A percentile compares a stretch with the other conserved stretches of the same genome.
Conservation (phyloP, 2,797 vertebrate species). For the Dendrocincla fuliginosa region DNA sequence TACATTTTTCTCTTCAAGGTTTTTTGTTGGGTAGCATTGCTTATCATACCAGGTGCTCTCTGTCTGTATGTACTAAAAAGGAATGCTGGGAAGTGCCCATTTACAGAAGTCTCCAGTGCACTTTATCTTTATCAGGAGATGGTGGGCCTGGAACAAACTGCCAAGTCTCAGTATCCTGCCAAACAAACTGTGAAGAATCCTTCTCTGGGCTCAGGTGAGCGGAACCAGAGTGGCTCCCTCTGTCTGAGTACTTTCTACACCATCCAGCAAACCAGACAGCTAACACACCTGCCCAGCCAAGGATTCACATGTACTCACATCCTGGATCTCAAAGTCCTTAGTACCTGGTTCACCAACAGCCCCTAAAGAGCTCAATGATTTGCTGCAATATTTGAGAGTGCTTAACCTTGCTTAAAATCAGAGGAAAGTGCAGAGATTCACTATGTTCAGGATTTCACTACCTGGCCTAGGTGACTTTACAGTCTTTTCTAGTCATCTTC, state of each 20-base stretch:
- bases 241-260: neutral
- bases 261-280: neutral
- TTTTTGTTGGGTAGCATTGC: neutral
- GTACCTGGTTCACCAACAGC: neutral
- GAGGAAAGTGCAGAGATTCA: neutral
- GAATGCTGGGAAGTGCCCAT: neutral
- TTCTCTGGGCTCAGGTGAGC: neutral
- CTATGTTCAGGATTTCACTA: neutral
- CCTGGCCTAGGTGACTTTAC: neutral
- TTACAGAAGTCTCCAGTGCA: neutral
- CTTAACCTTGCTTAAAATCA: neutral
- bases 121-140: neutral
- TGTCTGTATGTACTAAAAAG: neutral
- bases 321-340: neutral
- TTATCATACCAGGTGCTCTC: neutral
- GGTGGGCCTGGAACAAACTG: neutral
- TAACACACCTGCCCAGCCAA: neutral
- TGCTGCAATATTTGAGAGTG: neutral
- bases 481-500: neutral
- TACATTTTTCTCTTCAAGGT: neutral
- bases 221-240: neutral
- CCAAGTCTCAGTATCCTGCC: neutral
- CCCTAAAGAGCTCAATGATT: neutral
- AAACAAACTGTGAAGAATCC: neutral
- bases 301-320: neutral